A percentile compares a stretch with the other conserved stretches of the same genome.
These are phyloP conservation scores for Morpho achilles DNA, from an alignment of 2,888 invertebrate species.

Conservation along the genomic window DNA sequence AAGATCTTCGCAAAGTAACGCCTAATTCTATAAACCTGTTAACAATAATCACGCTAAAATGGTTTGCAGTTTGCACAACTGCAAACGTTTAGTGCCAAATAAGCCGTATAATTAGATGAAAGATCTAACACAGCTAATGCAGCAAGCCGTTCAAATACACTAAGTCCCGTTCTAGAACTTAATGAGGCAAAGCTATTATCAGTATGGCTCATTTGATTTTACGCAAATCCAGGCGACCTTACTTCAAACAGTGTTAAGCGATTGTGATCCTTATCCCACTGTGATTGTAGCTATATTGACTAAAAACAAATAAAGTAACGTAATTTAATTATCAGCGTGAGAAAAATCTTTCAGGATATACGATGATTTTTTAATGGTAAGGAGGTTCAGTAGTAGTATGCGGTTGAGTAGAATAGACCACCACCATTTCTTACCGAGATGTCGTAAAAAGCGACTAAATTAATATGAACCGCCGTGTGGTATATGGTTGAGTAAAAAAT, in stretches of 20 bases:
- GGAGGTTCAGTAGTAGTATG: conserved; percentile 3
- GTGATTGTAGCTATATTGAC: neutral
- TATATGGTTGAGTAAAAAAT: no score
- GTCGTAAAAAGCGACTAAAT: no score
- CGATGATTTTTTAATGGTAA: conserved; percentile 17
- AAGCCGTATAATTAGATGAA: conserved; percentile 5
- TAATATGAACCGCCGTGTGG: no score
- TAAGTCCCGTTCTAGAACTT: conserved; percentile 39
- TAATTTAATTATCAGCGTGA: conserved; percentile 3
- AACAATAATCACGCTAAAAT: neutral
- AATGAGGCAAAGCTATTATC: conserved; percentile 58
- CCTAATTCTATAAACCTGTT: no score
- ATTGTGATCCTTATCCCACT: conserved; percentile 45
- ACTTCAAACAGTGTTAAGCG: conserved; percentile 38
- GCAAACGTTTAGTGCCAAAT: neutral
- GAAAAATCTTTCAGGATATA: conserved; percentile 7
- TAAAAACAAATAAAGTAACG: neutral
- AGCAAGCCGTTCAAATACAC: conserved; percentile 25
- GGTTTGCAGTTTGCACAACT: neutral
- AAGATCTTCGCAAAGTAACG: no score
- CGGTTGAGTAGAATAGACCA: no score
- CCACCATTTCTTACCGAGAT: no score
- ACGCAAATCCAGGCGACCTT: conserved; percentile 49
- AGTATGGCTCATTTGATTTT: conserved; percentile 63
- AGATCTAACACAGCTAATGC: conserved; percentile 13